phyloP scores from a whole-genome alignment of 1,140 invertebrate species.

The Neuroterus valhalla region DNA sequence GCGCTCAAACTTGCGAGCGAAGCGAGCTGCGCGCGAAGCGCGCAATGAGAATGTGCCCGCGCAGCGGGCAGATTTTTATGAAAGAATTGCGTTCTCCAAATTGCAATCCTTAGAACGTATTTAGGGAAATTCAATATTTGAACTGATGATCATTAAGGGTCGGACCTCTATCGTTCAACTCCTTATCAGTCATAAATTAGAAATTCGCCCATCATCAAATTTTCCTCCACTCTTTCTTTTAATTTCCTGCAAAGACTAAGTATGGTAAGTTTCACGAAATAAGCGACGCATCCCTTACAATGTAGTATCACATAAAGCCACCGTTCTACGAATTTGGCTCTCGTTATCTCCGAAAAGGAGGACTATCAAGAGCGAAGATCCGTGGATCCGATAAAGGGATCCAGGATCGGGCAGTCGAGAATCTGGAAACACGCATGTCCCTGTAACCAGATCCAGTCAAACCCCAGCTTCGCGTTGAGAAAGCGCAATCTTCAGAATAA shows the following conservation, averaged over 20 bases:
- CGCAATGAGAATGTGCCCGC: too few relatives aligned
- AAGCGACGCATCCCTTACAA: slow-evolving; percentile 1
- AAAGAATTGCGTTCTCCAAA: too few relatives aligned
- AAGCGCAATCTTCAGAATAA: slow-evolving; percentile 44
- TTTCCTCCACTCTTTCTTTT: neutral
- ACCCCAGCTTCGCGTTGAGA: slow-evolving; percentile 27
- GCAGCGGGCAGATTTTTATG: too few relatives aligned
- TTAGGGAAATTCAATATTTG: too few relatives aligned
- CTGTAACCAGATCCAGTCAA: slow-evolving; percentile 39
- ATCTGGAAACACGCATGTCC: slow-evolving; percentile 35
- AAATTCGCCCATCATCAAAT: neutral
- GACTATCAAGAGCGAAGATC: slow-evolving; percentile 35
- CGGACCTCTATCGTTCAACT: neutral
- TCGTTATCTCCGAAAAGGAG: slow-evolving; percentile 33
- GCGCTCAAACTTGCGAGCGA: too few relatives aligned
- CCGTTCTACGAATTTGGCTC: slow-evolving; percentile 14
- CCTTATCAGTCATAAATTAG: neutral
- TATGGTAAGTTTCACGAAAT: neutral
- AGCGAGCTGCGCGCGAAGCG: too few relatives aligned
- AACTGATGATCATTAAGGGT: neutral
- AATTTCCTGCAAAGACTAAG: slow-evolving; percentile 12
- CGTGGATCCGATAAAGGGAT: slow-evolving; percentile 27
- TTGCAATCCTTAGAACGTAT: too few relatives aligned
- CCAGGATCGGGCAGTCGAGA: slow-evolving; percentile 23
- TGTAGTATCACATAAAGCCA: too few relatives aligned